These are phyloP conservation scores for Steromphala cineraria DNA, from an alignment of 2,888 invertebrate genomes.

Conservation along the genomic window DNA sequence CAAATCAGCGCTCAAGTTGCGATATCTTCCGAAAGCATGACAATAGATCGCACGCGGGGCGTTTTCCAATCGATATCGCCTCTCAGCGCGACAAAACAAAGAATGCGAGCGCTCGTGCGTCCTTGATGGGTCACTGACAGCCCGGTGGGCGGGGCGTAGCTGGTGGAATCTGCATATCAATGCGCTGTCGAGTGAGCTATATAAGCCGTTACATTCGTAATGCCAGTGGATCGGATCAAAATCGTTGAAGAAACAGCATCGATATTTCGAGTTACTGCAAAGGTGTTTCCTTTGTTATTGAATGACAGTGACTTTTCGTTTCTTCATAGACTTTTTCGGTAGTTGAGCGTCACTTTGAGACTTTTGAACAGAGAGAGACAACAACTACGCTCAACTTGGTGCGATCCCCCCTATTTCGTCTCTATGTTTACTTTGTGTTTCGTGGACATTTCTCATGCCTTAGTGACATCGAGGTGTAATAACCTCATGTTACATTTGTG, in stretches of 20 bases:
- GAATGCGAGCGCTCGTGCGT: not conserved
- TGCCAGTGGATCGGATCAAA: conserved; percentile 13
- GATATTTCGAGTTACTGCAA: conserved; percentile 12
- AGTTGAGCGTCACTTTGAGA: not conserved
- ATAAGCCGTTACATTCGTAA: not conserved
- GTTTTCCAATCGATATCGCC: not conserved
- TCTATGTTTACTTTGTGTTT: not conserved
- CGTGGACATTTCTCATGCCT: conserved; percentile 18
- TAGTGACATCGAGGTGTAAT: not conserved
- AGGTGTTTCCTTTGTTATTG: conserved; percentile 9
- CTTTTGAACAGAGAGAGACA: not conserved
- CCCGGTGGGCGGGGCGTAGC: conserved; percentile 18
- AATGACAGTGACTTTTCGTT: conserved; percentile 4
- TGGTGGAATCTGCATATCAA: conserved; percentile 26
- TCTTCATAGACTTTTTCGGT: conserved; percentile 2
- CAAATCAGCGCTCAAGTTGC: conserved; percentile 22
- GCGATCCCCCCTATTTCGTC: conserved; percentile 8
- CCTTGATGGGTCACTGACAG: conserved; percentile 8
- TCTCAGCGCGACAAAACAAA: conserved; percentile 20
- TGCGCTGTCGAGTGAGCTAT: conserved; percentile 5
- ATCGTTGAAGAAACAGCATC: conserved; percentile 13
- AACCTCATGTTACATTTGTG: conserved; percentile 1
- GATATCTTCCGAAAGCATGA: conserved; percentile 13
- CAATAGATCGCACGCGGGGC: not conserved
- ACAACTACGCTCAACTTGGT: not conserved